Conservation (phyloP, 2,113 vertebrate species). For the Phainopepla nitens region DNA sequence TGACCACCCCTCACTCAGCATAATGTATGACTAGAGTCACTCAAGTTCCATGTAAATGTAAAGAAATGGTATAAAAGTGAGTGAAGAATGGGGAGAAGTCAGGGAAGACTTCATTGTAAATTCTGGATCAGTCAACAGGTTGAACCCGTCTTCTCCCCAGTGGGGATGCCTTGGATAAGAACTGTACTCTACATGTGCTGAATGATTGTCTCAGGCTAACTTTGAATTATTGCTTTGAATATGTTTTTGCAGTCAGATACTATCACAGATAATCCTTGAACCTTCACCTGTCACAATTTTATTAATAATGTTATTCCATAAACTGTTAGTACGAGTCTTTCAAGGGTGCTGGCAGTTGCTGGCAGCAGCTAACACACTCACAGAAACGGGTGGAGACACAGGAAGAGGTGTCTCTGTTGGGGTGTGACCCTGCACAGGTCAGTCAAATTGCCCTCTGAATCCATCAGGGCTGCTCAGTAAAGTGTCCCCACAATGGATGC, state of each 20-base stretch:
- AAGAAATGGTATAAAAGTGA: background rate
- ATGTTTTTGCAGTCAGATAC: background rate
- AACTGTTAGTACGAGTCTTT: background rate
- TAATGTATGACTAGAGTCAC: background rate
- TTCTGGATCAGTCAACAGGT: background rate
- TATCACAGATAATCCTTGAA: background rate
- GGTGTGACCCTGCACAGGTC: background rate
- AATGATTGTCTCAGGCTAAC: background rate
- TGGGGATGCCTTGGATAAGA: background rate
- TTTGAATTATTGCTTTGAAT: background rate
- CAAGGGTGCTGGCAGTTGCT: background rate
- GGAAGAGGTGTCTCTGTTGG: background rate
- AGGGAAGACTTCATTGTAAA: background rate
- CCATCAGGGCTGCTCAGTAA: background rate
- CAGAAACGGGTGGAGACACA: background rate
- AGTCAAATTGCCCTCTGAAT: background rate
- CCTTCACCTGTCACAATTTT: background rate
- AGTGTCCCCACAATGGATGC: background rate
- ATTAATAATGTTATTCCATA: background rate
- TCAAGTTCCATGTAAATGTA: background rate
- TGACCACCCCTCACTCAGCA: background rate
- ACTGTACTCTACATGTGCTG: background rate
- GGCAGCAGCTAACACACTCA: background rate
- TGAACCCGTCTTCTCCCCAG: background rate
- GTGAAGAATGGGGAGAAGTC: background rate